Conservation (phyloP, 2,888 invertebrate genomes). For the Syrphus vitripennis region DNA sequence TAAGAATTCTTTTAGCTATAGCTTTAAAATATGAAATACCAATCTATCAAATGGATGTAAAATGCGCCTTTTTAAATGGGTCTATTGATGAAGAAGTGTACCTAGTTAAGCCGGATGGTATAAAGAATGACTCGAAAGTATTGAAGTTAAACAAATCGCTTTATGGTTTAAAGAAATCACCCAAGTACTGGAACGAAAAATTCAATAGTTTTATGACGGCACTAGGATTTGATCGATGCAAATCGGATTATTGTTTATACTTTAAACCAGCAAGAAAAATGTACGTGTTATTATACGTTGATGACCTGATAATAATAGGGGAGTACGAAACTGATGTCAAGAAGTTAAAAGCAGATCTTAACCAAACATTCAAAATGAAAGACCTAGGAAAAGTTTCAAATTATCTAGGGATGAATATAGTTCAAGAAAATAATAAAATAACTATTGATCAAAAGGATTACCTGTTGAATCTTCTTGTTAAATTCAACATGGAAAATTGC, state of each 20-base stretch:
- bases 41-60: constrained; percentile 14
- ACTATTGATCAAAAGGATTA: neutral
- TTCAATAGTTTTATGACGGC: neutral
- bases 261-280: neutral
- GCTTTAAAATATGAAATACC: constrained; percentile 1
- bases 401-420: neutral
- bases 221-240: neutral
- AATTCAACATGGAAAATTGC: neutral
- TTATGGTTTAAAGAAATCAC: neutral
- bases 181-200: neutral
- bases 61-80: neutral
- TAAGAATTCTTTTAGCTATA: neutral
- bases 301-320: neutral
- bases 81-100: neutral
- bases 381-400: neutral
- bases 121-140: neutral
- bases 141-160: neutral
- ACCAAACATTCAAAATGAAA: neutral
- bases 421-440: neutral
- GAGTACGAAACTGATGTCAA: neutral
- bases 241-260: neutral
- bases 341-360: neutral
- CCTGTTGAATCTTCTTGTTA: neutral
- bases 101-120: neutral
- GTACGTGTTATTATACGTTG: neutral